phyloP scores from a whole-genome alignment of 2,888 invertebrate species.

The Scaptomyza cyrtandrae region DNA sequence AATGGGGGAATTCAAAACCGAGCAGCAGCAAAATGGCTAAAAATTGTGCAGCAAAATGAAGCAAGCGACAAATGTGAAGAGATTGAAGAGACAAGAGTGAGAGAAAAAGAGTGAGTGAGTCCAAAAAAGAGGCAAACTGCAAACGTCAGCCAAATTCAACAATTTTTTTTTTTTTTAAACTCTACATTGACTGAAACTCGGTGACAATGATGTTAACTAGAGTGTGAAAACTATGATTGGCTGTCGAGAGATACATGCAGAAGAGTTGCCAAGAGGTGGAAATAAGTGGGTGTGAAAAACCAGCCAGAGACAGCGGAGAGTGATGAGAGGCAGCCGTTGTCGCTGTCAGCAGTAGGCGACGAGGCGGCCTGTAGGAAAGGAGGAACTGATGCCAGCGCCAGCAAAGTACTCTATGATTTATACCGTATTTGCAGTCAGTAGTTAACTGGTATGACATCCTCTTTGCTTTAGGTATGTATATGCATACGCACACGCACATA shows the following conservation, averaged over 20 bases:
- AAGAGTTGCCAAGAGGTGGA: conserved; percentile 2
- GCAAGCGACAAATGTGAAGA: conserved; percentile 1
- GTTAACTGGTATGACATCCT: conserved; percentile 16
- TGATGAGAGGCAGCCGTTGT: conserved; percentile 45
- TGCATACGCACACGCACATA: neutral
- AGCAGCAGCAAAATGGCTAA: conserved; percentile 50
- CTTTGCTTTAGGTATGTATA: conserved; percentile 12
- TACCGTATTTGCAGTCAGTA: conserved; percentile 50
- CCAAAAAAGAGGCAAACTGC: conserved; percentile 61
- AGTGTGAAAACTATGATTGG: conserved; percentile 81
- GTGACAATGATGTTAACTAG: conserved; percentile 81
- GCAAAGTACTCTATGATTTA: conserved; percentile 65
- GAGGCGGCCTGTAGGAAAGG: neutral
- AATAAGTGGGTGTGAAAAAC: neutral
- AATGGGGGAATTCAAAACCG: conserved; percentile 34
- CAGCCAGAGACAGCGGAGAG: conserved; percentile 4
- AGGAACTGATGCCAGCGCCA: conserved; percentile 28
- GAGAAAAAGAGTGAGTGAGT: neutral
- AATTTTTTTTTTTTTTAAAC: conserved; percentile 32
- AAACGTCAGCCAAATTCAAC: conserved; percentile 64
- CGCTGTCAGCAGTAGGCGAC: conserved; percentile 14
- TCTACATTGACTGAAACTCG: conserved; percentile 63
- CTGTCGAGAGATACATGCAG: conserved; percentile 56
- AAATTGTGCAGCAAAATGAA: conserved; percentile 56
- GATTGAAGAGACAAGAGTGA: neutral